These are phyloP conservation scores for Megaptera novaeangliae DNA, from an alignment of 2,113 vertebrate species.

Conservation along the genomic window DNA sequence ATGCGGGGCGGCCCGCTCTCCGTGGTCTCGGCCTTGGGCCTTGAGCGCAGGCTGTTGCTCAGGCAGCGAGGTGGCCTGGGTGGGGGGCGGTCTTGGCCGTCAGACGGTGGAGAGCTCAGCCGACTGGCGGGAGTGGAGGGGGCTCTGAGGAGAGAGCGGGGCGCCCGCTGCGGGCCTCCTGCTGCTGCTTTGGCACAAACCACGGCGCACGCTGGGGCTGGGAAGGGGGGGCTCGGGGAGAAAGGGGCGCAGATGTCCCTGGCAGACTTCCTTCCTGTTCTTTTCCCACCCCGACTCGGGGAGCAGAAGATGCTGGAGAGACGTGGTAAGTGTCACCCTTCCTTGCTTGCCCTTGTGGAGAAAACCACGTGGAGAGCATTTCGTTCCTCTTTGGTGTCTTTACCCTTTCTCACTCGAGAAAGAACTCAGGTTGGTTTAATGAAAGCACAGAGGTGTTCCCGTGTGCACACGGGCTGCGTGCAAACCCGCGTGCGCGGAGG, in stretches of 20 bases:
- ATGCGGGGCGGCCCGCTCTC: neutral
- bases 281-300: neutral
- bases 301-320: neutral
- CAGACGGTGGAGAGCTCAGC: neutral
- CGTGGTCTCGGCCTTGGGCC: fast-evolving
- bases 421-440: neutral
- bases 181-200: neutral
- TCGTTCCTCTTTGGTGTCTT: too few relatives aligned
- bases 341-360: neutral
- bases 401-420: neutral
- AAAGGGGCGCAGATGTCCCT: neutral
- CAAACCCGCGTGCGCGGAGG: neutral
- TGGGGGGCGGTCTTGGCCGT: neutral
- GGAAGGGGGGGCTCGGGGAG: neutral
- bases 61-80: neutral
- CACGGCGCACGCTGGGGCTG: fast-evolving
- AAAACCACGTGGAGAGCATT: neutral
- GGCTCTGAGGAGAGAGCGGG: neutral
- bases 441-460: neutral
- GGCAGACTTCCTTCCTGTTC: neutral
- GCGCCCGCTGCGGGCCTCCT: fast-evolving
- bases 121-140: neutral
- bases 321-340: neutral
- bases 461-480: too few relatives aligned
- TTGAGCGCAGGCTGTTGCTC: neutral